phyloP scores from a whole-genome alignment of 2,797 vertebrate species.

The Myiotriccus ornatus region DNA sequence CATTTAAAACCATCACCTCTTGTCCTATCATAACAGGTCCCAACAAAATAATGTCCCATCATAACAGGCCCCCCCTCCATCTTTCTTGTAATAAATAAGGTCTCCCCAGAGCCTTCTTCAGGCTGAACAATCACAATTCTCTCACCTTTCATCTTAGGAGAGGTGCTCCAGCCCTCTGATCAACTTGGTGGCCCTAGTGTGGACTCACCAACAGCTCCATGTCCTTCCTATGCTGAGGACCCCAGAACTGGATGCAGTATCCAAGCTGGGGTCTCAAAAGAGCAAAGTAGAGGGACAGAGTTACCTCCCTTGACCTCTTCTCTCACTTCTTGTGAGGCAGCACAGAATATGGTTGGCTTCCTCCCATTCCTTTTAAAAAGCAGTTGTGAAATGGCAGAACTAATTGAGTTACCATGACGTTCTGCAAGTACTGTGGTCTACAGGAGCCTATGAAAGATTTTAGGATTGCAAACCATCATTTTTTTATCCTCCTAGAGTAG shows the following conservation, averaged over 20 bases:
- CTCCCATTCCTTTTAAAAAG: neutral
- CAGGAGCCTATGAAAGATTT: neutral
- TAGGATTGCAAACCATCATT: neutral
- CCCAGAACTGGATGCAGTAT: neutral
- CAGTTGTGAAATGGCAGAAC: neutral
- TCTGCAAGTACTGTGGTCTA: neutral
- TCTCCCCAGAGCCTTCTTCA: neutral
- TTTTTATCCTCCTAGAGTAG: neutral
- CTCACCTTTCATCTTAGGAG: neutral
- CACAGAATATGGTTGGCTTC: neutral
- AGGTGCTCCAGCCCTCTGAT: neutral
- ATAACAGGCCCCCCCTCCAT: no score
- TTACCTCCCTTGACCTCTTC: neutral
- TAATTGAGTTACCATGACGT: neutral
- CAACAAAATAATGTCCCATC: no score
- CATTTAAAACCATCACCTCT: neutral
- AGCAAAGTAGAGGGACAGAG: neutral
- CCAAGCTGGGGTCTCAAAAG: neutral
- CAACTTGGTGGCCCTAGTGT: neutral
- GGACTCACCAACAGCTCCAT: fast-evolving
- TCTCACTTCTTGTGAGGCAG: neutral
- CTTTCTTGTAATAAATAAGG: neutral
- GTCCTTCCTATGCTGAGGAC: neutral
- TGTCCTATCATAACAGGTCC: neutral
- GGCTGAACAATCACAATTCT: neutral